Percentiles rank a stretch among this genome's conserved stretches.
Conservation (phyloP, 2,797 vertebrate species). For the Sitta carolinensis region DNA sequence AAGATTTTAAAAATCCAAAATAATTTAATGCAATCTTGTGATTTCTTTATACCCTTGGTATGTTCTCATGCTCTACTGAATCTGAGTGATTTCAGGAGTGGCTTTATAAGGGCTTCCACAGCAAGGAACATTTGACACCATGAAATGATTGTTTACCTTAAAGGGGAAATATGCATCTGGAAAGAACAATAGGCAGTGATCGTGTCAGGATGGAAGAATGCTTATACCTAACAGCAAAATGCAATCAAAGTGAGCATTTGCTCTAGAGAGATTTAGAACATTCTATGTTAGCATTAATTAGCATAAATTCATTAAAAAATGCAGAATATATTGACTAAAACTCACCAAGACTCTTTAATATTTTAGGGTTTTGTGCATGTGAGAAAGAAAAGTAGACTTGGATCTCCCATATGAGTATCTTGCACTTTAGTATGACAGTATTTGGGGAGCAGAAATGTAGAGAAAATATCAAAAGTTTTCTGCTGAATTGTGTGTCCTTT, state of each 20-base stretch:
- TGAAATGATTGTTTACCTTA: neutral
- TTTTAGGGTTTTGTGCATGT: neutral
- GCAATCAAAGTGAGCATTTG: constrained; percentile 15
- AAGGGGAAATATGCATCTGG: neutral
- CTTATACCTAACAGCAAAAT: constrained; percentile 12
- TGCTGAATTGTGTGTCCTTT: neutral
- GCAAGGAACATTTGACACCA: neutral
- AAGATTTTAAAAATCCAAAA: neutral
- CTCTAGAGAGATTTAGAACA: neutral
- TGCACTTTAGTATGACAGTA: neutral
- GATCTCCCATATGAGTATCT: neutral
- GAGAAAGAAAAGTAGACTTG: neutral
- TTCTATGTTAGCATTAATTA: neutral
- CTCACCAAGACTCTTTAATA: neutral
- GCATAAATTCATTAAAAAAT: constrained; percentile 30
- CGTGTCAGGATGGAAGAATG: neutral
- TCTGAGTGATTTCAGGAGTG: neutral
- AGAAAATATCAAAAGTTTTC: neutral
- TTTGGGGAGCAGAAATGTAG: neutral
- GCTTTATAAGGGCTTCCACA: neutral
- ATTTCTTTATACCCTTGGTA: neutral
- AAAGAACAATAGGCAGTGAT: neutral
- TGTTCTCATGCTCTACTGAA: neutral
- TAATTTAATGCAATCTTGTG: neutral
- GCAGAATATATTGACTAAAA: neutral